phyloP scores from a whole-genome alignment of 2,888 invertebrate species.

The Cheilosia impressa region DNA sequence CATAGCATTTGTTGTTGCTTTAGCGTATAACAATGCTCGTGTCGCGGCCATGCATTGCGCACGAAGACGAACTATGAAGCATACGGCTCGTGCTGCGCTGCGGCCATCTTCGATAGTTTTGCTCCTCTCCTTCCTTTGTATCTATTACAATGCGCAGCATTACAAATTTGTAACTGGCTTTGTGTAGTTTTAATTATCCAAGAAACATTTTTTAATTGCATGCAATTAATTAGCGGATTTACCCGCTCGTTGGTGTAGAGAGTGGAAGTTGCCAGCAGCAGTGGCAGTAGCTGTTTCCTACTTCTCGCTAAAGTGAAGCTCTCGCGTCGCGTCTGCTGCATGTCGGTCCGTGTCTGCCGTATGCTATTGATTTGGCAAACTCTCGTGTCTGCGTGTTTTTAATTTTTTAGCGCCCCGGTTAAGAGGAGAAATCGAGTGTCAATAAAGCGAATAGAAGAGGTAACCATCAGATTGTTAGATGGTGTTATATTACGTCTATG shows the following conservation, averaged over 20 bases:
- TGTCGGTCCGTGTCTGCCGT: conserved; percentile 23
- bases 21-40: conserved; percentile 27
- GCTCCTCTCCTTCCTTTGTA: conserved; percentile 50
- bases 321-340: background rate
- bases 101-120: conserved; percentile 63
- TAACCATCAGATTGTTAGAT: conserved; percentile 61
- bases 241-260: conserved; percentile 72
- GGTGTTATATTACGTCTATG: conserved; percentile 55
- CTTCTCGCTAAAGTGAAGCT: conserved; percentile 28
- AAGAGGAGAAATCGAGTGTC: conserved; percentile 74
- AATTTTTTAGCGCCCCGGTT: conserved; percentile 39
- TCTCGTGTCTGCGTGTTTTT: conserved; percentile 61
- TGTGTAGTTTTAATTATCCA: conserved; percentile 75
- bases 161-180: conserved; percentile 74
- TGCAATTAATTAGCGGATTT: conserved; percentile 75
- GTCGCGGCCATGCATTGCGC: conserved; percentile 55
- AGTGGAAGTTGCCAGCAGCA: conserved; percentile 69
- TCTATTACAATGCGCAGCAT: conserved; percentile 64
- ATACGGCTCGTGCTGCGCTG: conserved; percentile 29
- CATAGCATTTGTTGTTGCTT: conserved; percentile 22
- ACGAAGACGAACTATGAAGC: background rate
- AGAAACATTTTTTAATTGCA: conserved; percentile 75
- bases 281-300: conserved; percentile 46
- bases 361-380: conserved; percentile 71
- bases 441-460: conserved; percentile 63